Evolutionary conservation across 2,797 vertebrate genomes (phyloP).

Genomic region (Eospalax fontanierii): DNA sequence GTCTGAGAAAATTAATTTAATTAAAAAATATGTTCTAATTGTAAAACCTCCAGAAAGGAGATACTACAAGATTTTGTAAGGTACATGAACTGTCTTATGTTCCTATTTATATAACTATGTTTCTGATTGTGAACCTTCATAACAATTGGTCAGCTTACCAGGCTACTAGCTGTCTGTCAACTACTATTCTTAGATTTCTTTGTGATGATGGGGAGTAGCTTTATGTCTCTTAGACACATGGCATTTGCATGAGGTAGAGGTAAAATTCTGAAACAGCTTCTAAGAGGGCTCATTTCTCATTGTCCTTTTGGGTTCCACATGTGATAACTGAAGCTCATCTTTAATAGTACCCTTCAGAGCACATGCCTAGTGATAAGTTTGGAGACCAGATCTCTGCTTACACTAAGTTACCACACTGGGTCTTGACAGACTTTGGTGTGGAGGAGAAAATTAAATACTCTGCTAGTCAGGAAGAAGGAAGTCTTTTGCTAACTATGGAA

Average conservation of each 20-base stretch:
- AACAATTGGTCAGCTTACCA: not conserved
- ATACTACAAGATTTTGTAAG: constrained; percentile 6
- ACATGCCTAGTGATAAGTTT: not conserved
- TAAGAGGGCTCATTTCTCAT: not conserved
- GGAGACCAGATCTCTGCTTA: not conserved
- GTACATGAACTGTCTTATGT: not conserved
- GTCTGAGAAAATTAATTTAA: not conserved
- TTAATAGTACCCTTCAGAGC: too few relatives aligned
- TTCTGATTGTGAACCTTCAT: not conserved
- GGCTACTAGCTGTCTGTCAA: not conserved
- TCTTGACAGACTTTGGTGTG: not conserved
- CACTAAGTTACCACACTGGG: not conserved
- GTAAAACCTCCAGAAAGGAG: not conserved
- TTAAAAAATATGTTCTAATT: not conserved
- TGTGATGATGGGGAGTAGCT: not conserved
- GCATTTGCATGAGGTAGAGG: not conserved
- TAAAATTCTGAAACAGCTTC: not conserved
- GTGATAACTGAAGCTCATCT: not conserved
- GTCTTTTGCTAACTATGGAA: not conserved
- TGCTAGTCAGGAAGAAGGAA: not conserved
- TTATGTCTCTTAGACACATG: not conserved
- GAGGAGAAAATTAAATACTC: not conserved
- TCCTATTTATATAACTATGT: not conserved
- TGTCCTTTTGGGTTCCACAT: not conserved
- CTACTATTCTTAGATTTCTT: not conserved